Evolutionary conservation across 2,888 invertebrate genomes (phyloP).

Genomic region (Drosophila melanosoma): DNA sequence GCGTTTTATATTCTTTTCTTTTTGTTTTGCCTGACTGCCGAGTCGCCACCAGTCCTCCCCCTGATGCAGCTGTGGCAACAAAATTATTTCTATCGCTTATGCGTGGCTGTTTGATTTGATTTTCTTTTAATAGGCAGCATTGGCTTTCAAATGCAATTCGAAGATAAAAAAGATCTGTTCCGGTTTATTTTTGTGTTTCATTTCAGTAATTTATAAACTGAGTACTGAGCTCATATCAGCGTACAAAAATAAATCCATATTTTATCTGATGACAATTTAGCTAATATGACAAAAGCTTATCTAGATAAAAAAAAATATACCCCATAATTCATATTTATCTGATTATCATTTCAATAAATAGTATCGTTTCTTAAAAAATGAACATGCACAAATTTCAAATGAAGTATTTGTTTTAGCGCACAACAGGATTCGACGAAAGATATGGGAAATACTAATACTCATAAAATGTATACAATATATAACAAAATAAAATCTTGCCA

Average conservation of each 20-base stretch:
- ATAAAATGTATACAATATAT: not conserved
- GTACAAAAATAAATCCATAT: not conserved
- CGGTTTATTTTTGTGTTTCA: not conserved
- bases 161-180: conserved; percentile 12
- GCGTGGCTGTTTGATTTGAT: conserved; percentile 22
- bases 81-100: conserved; percentile 28
- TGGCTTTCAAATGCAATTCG: conserved; percentile 34
- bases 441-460: not conserved
- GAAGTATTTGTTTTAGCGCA: not conserved
- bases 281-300: not conserved
- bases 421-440: not conserved
- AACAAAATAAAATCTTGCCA: not conserved
- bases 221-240: not conserved
- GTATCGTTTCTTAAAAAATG: not conserved
- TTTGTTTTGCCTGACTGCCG: conserved; percentile 1
- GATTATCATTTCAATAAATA: not conserved
- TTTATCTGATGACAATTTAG: conserved; percentile 9
- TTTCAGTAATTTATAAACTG: not conserved
- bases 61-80: conserved; percentile 2
- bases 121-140: conserved; percentile 35
- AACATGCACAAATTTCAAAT: not conserved
- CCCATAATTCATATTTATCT: not conserved
- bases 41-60: not conserved
- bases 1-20: conserved; percentile 9
- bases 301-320: not conserved